These are phyloP conservation scores for Collichthys lucidus DNA, from an alignment of 2,113 vertebrate genomes.

Conservation along the genomic window DNA sequence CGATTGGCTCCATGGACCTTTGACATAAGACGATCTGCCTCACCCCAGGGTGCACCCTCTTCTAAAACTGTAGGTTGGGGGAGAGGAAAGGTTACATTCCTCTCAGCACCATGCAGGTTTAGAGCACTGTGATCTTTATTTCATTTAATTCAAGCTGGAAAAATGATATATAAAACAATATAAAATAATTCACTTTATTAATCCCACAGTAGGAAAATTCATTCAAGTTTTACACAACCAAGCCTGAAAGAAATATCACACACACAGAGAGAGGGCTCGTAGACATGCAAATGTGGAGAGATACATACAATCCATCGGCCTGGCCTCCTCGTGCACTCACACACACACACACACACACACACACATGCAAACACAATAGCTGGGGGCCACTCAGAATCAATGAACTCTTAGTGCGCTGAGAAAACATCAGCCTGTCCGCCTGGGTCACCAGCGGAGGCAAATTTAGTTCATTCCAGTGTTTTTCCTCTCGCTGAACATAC, in stretches of 20 bases:
- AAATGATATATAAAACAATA: neutral
- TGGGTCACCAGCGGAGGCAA: constrained; percentile 29
- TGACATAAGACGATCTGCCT: constrained; percentile 33
- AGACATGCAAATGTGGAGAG: too few relatives aligned
- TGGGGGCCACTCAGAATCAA: constrained; percentile 12
- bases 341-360: constrained; percentile 9
- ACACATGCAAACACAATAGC: constrained; percentile 41
- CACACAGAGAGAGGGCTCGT: too few relatives aligned
- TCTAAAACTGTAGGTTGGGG: constrained; percentile 11
- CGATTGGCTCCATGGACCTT: constrained; percentile 28
- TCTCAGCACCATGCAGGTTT: neutral
- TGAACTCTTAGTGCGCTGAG: constrained; percentile 49
- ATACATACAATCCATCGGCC: neutral
- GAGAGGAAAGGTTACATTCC: neutral
- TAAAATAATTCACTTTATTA: neutral
- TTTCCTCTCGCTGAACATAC: constrained; percentile 50
- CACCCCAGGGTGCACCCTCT: constrained; percentile 3
- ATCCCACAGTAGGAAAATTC: too few relatives aligned
- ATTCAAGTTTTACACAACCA: too few relatives aligned
- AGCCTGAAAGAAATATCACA: too few relatives aligned
- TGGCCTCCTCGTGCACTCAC: neutral
- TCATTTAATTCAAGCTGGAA: neutral
- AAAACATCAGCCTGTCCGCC: constrained; percentile 13
- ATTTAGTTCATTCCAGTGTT: constrained; percentile 59
- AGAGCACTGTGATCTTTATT: neutral